Base-by-base conservation (phyloP, 2,113 vertebrate species). In the Microtus pennsylvanicus region DNA sequence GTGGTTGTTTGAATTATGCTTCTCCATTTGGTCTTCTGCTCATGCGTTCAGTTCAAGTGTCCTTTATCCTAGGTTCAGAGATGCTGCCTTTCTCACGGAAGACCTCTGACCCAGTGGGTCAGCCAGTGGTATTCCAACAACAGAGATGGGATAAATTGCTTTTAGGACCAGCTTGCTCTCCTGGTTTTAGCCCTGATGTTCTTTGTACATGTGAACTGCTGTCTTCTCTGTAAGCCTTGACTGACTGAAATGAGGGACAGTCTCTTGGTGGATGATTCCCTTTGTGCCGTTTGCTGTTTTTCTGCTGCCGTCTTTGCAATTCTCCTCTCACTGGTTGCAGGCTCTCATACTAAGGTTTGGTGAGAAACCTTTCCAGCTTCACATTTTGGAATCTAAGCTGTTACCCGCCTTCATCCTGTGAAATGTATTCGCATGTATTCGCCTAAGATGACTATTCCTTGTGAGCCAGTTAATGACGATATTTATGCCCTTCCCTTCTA, bases 21-120 rank as follows among this genome's bases (percentile, higher is more conserved):
- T 97, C 88, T 95, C 93, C 1, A 35, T 22, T 94, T 35, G 9
- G 0, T 87, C 92, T 91, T 81, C 35, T 7, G 87, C 97, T 95
- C 96, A 93, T 95, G 95, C 26, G 0, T 78, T 97, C n/a, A 87
- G 93, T 97, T 94, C 89, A 75, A 2, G 95, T 98, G 98, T 96
- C 98, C 94, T 98, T 98, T 93, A 75, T 96, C 97, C 98, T 97
- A 93, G 97, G 96, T 91, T 95, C 96, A 96, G 93, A 94, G 96
- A 75, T 77, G 81, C 2, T 12, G 95, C 96, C 97, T 91, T 95
- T 96, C 91, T 78, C 96, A 42, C 50, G 69, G 12, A 93, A 89
- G 96, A 91, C 93, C 74, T 92, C 78, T 72, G 33, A 45, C 87
- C 83, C 0, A 38, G 67, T 38, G 72, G 78, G 76, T 88, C 35